Conservation (phyloP, 2,797 vertebrate species). For the Halcyon smyrnensis region DNA sequence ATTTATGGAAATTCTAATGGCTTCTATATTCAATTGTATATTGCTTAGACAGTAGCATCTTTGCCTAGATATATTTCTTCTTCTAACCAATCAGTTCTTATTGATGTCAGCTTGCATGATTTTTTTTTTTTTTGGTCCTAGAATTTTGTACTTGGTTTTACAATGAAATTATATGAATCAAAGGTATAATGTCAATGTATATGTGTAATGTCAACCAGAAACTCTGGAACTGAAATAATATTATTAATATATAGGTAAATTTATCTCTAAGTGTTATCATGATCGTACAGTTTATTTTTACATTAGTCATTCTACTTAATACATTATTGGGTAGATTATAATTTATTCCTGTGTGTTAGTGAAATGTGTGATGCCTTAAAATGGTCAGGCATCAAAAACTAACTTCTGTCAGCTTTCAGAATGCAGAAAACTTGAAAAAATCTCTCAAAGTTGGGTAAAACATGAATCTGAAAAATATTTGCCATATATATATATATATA, state of each 20-base stretch:
- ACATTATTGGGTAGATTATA: background rate
- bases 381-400: background rate
- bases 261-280: background rate
- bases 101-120: background rate
- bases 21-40: background rate
- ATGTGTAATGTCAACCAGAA: background rate
- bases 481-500: background rate
- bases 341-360: background rate
- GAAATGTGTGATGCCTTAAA: background rate
- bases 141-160: background rate
- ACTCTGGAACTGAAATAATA: background rate
- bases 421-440: background rate
- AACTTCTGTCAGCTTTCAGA: background rate
- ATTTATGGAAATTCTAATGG: background rate
- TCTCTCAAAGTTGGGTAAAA: background rate
- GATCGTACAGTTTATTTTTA: background rate
- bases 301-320: background rate
- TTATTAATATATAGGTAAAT: background rate
- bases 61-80: background rate
- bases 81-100: background rate
- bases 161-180: background rate
- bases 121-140: rapidly evolving
- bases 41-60: background rate
- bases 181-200: background rate
- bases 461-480: background rate